phyloP scores from a whole-genome alignment of 92 coral and sea anemone genomes.

The Porites cylindrica region DNA sequence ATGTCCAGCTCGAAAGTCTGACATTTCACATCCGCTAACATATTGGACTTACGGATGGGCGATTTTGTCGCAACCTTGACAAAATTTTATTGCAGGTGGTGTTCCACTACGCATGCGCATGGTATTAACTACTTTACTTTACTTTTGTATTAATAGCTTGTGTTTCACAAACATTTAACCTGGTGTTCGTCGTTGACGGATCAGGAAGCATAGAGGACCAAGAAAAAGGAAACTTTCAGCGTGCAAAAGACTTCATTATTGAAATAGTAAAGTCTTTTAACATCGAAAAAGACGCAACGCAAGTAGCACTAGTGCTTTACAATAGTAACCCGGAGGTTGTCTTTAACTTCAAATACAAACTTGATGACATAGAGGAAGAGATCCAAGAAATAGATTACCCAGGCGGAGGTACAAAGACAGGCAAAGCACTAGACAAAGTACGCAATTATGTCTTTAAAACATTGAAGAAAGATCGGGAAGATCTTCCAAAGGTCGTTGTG shows the following conservation, averaged over 20 bases:
- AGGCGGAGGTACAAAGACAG: conserved; percentile 49
- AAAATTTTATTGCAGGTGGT: too few species aligned
- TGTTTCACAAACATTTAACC: conserved; percentile 29
- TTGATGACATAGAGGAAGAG: conserved; percentile 16
- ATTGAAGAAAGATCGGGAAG: conserved; percentile 31
- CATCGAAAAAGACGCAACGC: conserved; percentile 51
- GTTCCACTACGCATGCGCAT: too few species aligned
- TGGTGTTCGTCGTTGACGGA: conserved; percentile 76
- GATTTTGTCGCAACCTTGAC: too few species aligned
- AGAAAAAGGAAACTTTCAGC: conserved; percentile 73
- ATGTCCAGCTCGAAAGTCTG: too few species aligned
- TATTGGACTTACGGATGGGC: too few species aligned
- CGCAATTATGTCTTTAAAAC: conserved; percentile 36
- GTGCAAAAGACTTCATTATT: conserved; percentile 58
- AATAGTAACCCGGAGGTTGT: conserved; percentile 30
- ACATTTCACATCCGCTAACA: too few species aligned
- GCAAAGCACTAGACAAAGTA: conserved; percentile 55
- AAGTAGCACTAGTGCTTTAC: conserved; percentile 71
- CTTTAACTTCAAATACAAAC: conserved; percentile 31
- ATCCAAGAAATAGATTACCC: conserved; percentile 51
- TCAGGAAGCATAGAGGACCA: conserved; percentile 70
- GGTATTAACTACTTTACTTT: background rate
- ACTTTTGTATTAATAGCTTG: conserved; percentile 4
- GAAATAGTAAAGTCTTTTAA: conserved; percentile 57
- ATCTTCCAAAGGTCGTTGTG: conserved; percentile 66